Evolutionary conservation across 1,140 invertebrate genomes (phyloP).

Genomic region (Drosophila murphyi): DNA sequence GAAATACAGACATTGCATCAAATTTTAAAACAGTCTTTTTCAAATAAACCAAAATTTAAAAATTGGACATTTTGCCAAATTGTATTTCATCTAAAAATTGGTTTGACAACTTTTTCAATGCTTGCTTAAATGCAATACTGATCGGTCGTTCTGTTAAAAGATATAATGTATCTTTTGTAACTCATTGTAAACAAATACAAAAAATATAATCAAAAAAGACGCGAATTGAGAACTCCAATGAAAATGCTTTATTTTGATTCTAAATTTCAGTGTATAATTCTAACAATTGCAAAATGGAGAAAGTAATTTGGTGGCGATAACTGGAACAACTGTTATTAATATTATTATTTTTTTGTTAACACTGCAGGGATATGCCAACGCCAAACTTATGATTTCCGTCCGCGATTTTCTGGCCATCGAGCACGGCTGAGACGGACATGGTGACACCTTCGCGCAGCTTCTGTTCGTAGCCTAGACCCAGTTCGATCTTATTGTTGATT

Average conservation of each 20-base stretch:
- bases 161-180: too few relatives aligned
- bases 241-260: too few relatives aligned
- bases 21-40: neutral
- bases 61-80: too few relatives aligned
- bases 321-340: slow-evolving; percentile 5
- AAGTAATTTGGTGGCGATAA: slow-evolving; percentile 20
- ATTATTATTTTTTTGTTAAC: slow-evolving; percentile 30
- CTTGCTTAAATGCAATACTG: neutral
- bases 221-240: too few relatives aligned
- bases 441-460: slow-evolving; percentile 60
- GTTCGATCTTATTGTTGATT: slow-evolving; percentile 48
- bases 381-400: slow-evolving; percentile 62
- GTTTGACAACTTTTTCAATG: neutral
- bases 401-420: slow-evolving; percentile 34
- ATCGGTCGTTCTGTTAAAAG: too few relatives aligned
- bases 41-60: too few relatives aligned
- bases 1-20: neutral
- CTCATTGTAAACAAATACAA: too few relatives aligned
- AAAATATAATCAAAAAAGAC: too few relatives aligned
- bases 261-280: too few relatives aligned
- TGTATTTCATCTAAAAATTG: neutral
- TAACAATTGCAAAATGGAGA: neutral
- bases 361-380: slow-evolving; percentile 59
- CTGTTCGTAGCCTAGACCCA: slow-evolving; percentile 69
- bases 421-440: slow-evolving; percentile 53